Conservation (phyloP, 2,113 vertebrate genomes). For the Saguinus imperator region DNA sequence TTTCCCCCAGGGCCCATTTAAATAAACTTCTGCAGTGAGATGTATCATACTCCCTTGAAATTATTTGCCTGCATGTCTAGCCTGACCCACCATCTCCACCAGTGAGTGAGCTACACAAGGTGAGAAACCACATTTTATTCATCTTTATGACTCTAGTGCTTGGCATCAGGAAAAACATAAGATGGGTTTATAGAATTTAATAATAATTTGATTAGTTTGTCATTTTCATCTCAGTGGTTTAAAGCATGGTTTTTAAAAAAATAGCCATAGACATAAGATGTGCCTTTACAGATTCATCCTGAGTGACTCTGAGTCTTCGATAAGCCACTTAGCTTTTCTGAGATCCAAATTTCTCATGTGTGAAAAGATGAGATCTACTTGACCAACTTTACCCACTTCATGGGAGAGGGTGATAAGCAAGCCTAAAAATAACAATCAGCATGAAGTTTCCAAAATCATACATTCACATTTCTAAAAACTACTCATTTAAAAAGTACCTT, state of each 20-base stretch:
- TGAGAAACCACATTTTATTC: neutral
- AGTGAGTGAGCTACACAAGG: neutral
- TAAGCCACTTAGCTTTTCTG: constrained; percentile 22
- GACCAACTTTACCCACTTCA: neutral
- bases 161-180: neutral
- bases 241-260: neutral
- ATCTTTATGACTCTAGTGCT: neutral
- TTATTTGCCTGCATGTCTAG: neutral
- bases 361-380: neutral
- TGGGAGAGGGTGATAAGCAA: neutral
- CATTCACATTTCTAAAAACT: neutral
- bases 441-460: neutral
- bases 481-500: constrained; percentile 2
- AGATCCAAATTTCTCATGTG: neutral
- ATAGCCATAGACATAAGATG: neutral
- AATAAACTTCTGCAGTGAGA: neutral
- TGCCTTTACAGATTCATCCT: neutral
- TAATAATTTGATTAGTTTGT: neutral
- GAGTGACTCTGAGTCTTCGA: neutral
- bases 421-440: neutral
- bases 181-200: neutral
- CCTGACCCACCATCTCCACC: neutral
- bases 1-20: neutral
- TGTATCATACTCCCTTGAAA: neutral
- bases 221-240: neutral